Evolutionary conservation across 2,888 invertebrate species (phyloP), one percentile per base, ranked within the genome.

Genomic region (Tortricodes alternella): DNA sequence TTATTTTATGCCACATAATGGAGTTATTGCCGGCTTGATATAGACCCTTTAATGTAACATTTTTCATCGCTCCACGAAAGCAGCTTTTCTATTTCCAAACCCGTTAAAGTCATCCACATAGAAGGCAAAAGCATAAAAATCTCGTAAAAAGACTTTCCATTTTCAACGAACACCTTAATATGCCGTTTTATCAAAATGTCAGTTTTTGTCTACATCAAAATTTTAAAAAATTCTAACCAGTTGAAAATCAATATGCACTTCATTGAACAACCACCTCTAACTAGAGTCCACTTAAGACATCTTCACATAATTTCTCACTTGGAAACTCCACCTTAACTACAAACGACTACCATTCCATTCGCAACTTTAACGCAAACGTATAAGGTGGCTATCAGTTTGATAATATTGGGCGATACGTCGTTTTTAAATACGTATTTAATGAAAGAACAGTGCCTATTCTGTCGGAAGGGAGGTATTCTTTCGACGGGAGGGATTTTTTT

Each of bases 191-290:
- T 3, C 29, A 29, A 29, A 29, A 29, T n/a, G 29, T n/a, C 3
- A 29, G 29, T 9, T 11, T n/a, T 4, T n/a, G 29, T 29, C 11
- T 29, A n/a, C n/a, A n/a, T 29, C 16, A 51, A 44, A 37, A 44
- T 44, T 37, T 39, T 39, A 34, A 53, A 48, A 24, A 41, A 48
- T 21, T 21, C 48, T 8, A 37, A 55, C 41, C 27, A 8, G 21
- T 19, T 27, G 15, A 70, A 73, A 75, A 75, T 75, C 74, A 73
- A 75, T 55, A 43, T 71, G 68, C 56, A 48, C 68, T 67, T 59
- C 63, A 63, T 62, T 68, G 62, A 65, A 66, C 64, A 64, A 21
- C 21, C 63, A 67, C 60, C 64, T 66, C 58, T 65, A 52, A 64
- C 68, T 64, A 67, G 65, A 57, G 59, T 56, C 63, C 49, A 53